These are phyloP conservation scores for Myotis pilosus DNA, from an alignment of 2,797 vertebrate species.

Conservation along the genomic window DNA sequence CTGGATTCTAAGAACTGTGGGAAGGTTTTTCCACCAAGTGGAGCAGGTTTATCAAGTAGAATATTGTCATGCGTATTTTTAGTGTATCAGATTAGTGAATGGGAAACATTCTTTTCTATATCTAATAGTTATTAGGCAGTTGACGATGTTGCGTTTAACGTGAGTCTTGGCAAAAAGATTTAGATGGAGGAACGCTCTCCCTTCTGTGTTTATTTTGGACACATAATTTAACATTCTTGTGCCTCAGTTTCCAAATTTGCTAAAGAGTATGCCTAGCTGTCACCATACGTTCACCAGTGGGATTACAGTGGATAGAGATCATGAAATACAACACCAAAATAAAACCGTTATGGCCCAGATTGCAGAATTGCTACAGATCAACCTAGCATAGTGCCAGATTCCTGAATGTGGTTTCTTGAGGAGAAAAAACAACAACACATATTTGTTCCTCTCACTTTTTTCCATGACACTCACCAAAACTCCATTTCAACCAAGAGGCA, in stretches of 20 bases:
- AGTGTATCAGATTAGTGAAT: background rate
- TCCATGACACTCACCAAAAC: background rate
- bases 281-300: background rate
- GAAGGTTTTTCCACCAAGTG: background rate
- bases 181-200: background rate
- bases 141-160: slow-evolving; percentile 16
- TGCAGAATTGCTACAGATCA: background rate
- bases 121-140: background rate
- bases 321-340: background rate
- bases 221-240: background rate
- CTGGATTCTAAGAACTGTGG: background rate
- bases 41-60: background rate
- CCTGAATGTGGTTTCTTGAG: background rate
- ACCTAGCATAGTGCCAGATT: background rate
- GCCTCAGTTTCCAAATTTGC: slow-evolving; percentile 17
- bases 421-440: too few relatives aligned
- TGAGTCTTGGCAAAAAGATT: background rate
- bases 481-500: background rate
- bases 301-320: slow-evolving; percentile 15
- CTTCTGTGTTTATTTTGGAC: background rate
- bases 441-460: background rate
- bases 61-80: background rate
- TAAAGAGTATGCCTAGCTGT: background rate
- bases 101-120: background rate
- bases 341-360: background rate